These are phyloP conservation scores for Atrina japonica DNA, from an alignment of 2,888 invertebrate genomes.

Conservation along the genomic window DNA sequence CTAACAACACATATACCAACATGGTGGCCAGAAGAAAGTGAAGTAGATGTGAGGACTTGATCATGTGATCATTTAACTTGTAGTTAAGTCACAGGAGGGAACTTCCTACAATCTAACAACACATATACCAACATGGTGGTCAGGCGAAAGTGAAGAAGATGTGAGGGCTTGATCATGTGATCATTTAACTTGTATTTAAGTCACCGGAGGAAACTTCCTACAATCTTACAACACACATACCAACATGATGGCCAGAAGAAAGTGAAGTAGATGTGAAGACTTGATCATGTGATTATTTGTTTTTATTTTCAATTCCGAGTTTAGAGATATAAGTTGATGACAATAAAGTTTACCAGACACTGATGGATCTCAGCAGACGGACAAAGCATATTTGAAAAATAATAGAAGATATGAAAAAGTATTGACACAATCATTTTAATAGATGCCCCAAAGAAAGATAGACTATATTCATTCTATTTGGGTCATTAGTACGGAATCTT, in stretches of 20 bases:
- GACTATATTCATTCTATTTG: too few species aligned
- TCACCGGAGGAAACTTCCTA: constrained; percentile 48
- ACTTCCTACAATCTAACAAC: constrained; percentile 49
- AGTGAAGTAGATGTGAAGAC: neutral
- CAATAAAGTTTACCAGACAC: too few species aligned
- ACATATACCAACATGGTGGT: constrained; percentile 71
- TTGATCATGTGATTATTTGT: too few species aligned
- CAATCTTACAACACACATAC: constrained; percentile 51
- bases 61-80: constrained; percentile 39
- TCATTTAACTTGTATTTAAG: constrained; percentile 51
- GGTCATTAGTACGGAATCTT: too few species aligned
- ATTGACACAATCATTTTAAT: too few species aligned
- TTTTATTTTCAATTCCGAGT: too few species aligned
- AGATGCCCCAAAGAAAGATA: too few species aligned
- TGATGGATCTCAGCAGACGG: too few species aligned
- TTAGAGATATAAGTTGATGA: too few species aligned
- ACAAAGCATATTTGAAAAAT: too few species aligned
- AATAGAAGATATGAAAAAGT: too few species aligned
- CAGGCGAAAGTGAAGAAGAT: constrained; percentile 36
- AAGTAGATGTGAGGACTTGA: neutral
- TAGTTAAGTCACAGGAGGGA: constrained; percentile 48
- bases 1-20: constrained; percentile 55
- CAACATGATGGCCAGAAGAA: constrained; percentile 71
- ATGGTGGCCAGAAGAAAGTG: constrained; percentile 69
- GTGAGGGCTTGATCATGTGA: neutral